Evolutionary conservation across 2,797 vertebrate genomes (phyloP), one percentile per base, ranked within the genome.

Genomic region (Vireo griseus): DNA sequence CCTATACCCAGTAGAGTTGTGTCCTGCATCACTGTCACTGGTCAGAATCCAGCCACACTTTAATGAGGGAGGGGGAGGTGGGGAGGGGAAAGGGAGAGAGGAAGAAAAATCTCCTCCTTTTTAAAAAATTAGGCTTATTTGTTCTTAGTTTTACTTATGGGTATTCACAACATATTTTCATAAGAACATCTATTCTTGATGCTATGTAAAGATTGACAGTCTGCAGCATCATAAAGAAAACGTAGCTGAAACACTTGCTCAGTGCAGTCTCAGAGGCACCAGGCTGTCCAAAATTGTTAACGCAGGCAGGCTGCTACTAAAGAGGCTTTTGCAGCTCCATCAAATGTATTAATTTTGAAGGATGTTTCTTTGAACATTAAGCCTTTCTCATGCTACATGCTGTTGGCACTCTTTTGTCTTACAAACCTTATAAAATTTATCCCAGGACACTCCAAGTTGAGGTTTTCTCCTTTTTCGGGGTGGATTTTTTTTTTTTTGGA

Each of bases 301-400:
- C 37, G 73, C 69, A 63, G 73, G 62, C 82, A 40, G 78, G 62
- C 94, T 95, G 83, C 83, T 84, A 11, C 83, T 31, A 42, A 93
- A 81, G 73, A 82, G 73, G 69, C 62, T 92, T 85, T 73, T 67
- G 73, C 92, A 79, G 69, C 80, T 92, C 86, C 89, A 85, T 69
- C 62, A 92, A 77, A 90, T 11, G 2, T 92, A 92, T 85, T 82
- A 76, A 88, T 95, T 95, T 90, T 94, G 86, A 97, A 95, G 88
- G 58, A 24, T 92, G 67, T 86, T 95, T 88, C 90, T 95, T 73
- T 92, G 90, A 84, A 50, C 71, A 55, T 68, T 95, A 92, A 92
- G 74, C 80, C 81, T 90, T 90, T 94, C 85, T 95, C 63, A 65
- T 88, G 83, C 88, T 93, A 51, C 79, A 35, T n/a, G 62, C 79